Conservation (phyloP, 2,888 invertebrate genomes). For the Acrocera orbiculus region DNA sequence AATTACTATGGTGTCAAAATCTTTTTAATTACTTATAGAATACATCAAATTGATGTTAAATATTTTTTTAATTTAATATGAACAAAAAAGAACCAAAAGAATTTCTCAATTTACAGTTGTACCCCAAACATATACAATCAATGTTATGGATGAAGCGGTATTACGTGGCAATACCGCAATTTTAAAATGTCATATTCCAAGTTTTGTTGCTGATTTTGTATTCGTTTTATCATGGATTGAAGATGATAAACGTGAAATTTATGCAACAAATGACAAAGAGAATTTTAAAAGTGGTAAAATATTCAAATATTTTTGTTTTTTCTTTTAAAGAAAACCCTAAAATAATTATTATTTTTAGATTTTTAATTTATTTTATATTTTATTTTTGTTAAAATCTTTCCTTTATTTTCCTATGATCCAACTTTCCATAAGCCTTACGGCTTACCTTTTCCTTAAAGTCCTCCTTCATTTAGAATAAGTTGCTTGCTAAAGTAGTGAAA, state of each 20-base stretch:
- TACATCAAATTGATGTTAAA: no score
- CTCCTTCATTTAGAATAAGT: slow-evolving; percentile 42
- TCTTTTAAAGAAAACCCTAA: no score
- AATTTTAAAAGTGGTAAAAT: slow-evolving; percentile 33
- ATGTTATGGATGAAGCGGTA: slow-evolving; percentile 86
- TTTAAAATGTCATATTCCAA: slow-evolving; percentile 84
- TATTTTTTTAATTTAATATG: no score
- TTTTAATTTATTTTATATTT: slow-evolving; percentile 7
- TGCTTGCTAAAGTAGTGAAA: no score
- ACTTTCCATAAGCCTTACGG: slow-evolving; percentile 40
- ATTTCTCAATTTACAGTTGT: slow-evolving; percentile 67
- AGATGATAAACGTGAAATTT: slow-evolving; percentile 50
- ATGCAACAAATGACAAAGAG: slow-evolving; percentile 24
- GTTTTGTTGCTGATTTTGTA: slow-evolving; percentile 84
- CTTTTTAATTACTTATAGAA: no score
- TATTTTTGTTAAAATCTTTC: slow-evolving; percentile 6
- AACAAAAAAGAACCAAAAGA: no score
- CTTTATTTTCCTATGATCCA: slow-evolving; percentile 17
- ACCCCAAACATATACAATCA: slow-evolving; percentile 73
- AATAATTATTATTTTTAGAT: neutral
- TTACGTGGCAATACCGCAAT: slow-evolving; percentile 79
- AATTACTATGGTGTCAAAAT: no score
- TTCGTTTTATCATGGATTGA: slow-evolving; percentile 71
- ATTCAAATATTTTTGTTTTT: no score
- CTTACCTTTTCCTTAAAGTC: slow-evolving; percentile 37